These are phyloP conservation scores for Hydrozoanthus gracilis DNA, from an alignment of 92 coral and sea anemone genomes.

Conservation along the genomic window DNA sequence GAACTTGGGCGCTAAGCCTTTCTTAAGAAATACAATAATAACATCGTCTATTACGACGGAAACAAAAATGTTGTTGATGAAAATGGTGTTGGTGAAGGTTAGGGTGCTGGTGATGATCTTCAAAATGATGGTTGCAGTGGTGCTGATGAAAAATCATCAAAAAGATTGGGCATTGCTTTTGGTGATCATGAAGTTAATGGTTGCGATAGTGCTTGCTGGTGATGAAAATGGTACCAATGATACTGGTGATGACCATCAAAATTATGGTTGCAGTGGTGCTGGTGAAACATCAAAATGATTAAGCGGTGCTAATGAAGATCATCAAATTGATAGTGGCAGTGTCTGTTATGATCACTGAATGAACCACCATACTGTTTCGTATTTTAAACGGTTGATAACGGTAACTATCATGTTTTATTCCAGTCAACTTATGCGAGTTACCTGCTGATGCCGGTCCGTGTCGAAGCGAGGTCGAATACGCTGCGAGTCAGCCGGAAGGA, in stretches of 20 bases:
- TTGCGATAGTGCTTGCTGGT: neutral
- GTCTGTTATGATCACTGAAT: neutral
- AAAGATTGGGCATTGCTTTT: too few species aligned
- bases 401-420: neutral
- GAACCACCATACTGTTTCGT: neutral
- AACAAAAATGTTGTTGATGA: neutral
- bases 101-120: neutral
- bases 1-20: neutral
- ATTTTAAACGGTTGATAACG: neutral
- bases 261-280: neutral
- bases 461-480: conserved; percentile 20
- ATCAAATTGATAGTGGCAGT: neutral
- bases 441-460: conserved; percentile 42
- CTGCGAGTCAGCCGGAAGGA: conserved; percentile 7
- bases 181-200: neutral
- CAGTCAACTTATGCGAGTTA: conserved; percentile 32
- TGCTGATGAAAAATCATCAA: neutral
- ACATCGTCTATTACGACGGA: too few species aligned
- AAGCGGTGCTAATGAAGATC: neutral
- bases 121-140: neutral
- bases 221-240: neutral
- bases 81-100: neutral
- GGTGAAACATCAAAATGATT: neutral
- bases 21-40: neutral
- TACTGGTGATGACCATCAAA: neutral